Base-by-base conservation (phyloP, 2,888 invertebrate genomes). In the Gnatocerus cornutus region DNA sequence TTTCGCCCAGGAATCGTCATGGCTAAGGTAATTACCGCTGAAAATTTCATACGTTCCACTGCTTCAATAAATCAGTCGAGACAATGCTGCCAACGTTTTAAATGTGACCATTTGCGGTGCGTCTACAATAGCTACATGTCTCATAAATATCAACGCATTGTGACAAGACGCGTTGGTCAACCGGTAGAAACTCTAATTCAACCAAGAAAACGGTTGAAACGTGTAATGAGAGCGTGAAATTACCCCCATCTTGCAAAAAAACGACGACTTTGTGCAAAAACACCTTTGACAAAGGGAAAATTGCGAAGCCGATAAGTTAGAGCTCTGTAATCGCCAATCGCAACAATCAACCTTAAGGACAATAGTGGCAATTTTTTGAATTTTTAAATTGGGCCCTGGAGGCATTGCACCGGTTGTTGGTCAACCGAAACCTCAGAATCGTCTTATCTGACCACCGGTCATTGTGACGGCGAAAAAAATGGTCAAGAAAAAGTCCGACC, bases 91-190 rank as follows among this genome's bases (percentile, higher is more conserved):
- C 58, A 73, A 69, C 64, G 69, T 68, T 72, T 69, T 56, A 69
- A 72, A 50, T 55, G 46, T 39, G 59, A 63, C 74, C 74, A 75
- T 76, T 78, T 77, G 77, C 64, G 78, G 74, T 63, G 71, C 58
- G 68, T 69, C 69, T 71, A 80, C 78, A 80, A 80, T 77, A 63
- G 73, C 37, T 68, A 67, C 70, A 75, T 70, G 78, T 79, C 78
- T 76, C 80, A 79, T 80, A 80, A 80, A 80, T 80, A 79, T 79
- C 16, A 69, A 63, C 67, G 56, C 50, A 73, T 78, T 77, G 74
- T 76, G 56, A 63, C 69, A 72, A 69, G 71, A 70, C 62, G 71
- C 74, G 43, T 70, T 75, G 76, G 72, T 71, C 71, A 74, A 76
- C 76, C 73, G 77, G 74, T 74, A 73, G 70, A 63, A 30, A 16